Evolutionary conservation across 1,140 invertebrate species (phyloP).

Genomic region (Diploscapter pachys): DNA sequence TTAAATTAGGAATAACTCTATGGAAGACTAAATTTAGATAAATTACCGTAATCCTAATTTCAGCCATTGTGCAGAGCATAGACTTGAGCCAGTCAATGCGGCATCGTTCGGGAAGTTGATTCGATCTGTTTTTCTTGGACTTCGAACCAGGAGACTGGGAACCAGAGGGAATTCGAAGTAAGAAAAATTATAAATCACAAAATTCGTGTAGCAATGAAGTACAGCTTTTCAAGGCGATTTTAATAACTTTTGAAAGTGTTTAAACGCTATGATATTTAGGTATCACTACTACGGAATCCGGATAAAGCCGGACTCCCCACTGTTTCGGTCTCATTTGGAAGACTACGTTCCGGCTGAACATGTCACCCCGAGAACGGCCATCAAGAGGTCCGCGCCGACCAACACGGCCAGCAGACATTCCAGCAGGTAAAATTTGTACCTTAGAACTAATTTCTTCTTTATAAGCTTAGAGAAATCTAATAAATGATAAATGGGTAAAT

Average conservation of each 20-base stretch:
- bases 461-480: too few relatives aligned
- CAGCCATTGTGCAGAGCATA: slow-evolving; percentile 76
- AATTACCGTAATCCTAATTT: background rate
- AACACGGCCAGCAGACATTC: background rate
- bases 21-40: too few relatives aligned
- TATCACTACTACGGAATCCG: slow-evolving; percentile 97
- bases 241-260: too few relatives aligned
- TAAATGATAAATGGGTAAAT: too few relatives aligned
- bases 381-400: background rate
- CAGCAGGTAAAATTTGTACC: background rate
- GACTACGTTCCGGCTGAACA: too few relatives aligned
- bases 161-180: slow-evolving; percentile 95
- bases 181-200: too few relatives aligned
- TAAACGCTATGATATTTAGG: too few relatives aligned
- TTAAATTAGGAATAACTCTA: too few relatives aligned
- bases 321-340: background rate
- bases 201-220: too few relatives aligned
- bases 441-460: too few relatives aligned
- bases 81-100: slow-evolving; percentile 94
- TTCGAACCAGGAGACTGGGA: slow-evolving; percentile 85
- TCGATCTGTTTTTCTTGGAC: slow-evolving; percentile 89
- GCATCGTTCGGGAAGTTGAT: slow-evolving; percentile 98
- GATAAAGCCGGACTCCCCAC: slow-evolving; percentile 15
- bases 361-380: too few relatives aligned
- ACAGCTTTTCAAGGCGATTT: too few relatives aligned